Evolutionary conservation across 1,140 invertebrate genomes (phyloP).

Genomic region (Leptinotarsa lineolata): DNA sequence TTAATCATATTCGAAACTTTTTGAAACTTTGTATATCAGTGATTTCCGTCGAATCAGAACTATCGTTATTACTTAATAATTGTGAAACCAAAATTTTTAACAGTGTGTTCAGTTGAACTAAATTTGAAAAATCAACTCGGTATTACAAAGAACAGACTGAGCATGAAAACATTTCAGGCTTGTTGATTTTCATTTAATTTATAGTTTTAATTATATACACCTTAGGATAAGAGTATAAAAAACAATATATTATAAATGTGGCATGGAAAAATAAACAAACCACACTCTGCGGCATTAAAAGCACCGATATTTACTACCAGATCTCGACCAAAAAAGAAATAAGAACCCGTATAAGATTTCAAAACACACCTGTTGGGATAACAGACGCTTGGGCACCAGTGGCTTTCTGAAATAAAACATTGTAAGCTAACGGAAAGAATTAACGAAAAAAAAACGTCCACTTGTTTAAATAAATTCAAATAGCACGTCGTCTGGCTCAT

Average conservation of each 20-base stretch:
- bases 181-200: constrained; percentile 22
- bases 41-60: no score
- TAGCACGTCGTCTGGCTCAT: no score
- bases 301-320: constrained; percentile 26
- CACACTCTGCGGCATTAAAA: constrained; percentile 19
- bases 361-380: constrained; percentile 26
- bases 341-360: constrained; percentile 24
- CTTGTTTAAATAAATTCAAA: no score
- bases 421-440: background rate
- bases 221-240: constrained; percentile 13
- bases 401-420: constrained; percentile 18
- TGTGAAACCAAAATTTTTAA: no score
- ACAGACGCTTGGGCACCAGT: constrained; percentile 25
- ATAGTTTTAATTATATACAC: constrained; percentile 17
- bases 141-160: background rate
- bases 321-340: constrained; percentile 15
- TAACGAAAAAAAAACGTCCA: background rate
- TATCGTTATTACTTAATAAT: no score
- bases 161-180: background rate
- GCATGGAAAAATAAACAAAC: constrained; percentile 24
- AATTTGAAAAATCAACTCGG: background rate
- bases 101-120: no score
- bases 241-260: constrained; percentile 23
- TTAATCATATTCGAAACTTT: no score
- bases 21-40: no score